A percentile compares a stretch with the other conserved stretches of the same genome.
These are phyloP conservation scores for Dasysyrphus tricinctus DNA, from an alignment of 2,888 invertebrate species.

Conservation along the genomic window DNA sequence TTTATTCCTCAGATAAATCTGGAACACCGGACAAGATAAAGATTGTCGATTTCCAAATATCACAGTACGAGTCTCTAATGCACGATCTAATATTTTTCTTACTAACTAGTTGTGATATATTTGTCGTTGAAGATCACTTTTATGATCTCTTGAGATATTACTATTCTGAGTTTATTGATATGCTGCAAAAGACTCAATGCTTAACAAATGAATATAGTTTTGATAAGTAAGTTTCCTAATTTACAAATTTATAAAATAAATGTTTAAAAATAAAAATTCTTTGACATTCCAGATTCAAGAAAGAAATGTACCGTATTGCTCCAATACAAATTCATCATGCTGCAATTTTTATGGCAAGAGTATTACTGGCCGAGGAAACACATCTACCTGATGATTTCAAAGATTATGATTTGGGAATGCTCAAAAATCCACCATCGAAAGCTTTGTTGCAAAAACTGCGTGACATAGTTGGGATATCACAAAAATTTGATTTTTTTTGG, in stretches of 20 bases:
- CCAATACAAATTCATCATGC: conserved; percentile 84
- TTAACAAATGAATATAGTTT: conserved; percentile 82
- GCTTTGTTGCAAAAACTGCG: conserved; percentile 36
- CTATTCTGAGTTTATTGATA: conserved; percentile 84
- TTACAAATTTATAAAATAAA: too few relatives aligned
- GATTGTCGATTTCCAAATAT: conserved; percentile 86
- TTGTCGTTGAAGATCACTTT: conserved; percentile 83
- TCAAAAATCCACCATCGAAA: conserved; percentile 6
- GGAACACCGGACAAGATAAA: conserved; percentile 84
- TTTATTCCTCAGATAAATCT: conserved; percentile 76
- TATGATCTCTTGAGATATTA: conserved; percentile 85
- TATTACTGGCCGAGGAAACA: conserved; percentile 84
- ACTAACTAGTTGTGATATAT: conserved; percentile 84
- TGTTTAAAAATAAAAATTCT: too few relatives aligned
- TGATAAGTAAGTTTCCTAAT: conserved; percentile 80
- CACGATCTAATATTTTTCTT: conserved; percentile 86
- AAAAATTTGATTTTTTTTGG: conserved; percentile 79
- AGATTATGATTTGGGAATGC: conserved; percentile 82
- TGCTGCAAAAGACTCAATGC: conserved; percentile 82
- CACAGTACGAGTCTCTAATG: conserved; percentile 84
- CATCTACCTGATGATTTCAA: conserved; percentile 83
- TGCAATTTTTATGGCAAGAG: conserved; percentile 84
- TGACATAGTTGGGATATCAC: conserved; percentile 78
- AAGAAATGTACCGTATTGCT: conserved; percentile 83
- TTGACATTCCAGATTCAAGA: conserved; percentile 78